Evolutionary conservation across 2,797 vertebrate genomes (phyloP), one percentile per base, ranked within the genome.

Genomic region (Tauraco hartlaubi): DNA sequence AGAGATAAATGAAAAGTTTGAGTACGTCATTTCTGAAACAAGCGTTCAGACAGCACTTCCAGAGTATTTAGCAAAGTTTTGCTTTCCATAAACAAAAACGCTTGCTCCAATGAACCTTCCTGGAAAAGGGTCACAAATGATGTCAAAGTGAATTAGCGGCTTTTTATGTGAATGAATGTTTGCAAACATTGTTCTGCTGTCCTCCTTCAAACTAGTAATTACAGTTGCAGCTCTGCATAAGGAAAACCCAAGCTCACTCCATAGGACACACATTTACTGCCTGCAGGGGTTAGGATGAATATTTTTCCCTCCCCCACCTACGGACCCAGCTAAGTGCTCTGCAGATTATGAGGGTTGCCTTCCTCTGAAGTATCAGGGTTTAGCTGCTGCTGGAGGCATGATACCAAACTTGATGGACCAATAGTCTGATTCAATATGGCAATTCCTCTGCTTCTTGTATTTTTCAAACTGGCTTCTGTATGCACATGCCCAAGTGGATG

Each of bases 401-500:
- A 94, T 89, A 95, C 90, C 58, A 78, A 94, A 94, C 81, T 68
- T 97, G 96, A 97, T 83, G 96, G 96, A 95, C 92, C 97, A 93
- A 90, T n/a, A 46, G 91, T 44, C 92, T 97, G 97, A 97, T 97
- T 96, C 90, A 80, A 84, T 90, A 94, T 95, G 96, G 97, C 97
- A 97, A 97, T 97, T 96, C 92, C 93, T 95, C 90, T 92, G 90
- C 68, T 85, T 6, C 84, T 93, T 64, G 80, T 95, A 64, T 77
- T 96, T 96, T 94, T 88, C 90, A 93, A 86, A 85, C 83, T 88
- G 88, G 90, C 94, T 96, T 71, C 77, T 91, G 74, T 68, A 69
- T 90, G 88, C 90, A 91, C 75, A 89, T 93, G 85, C 84, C 86
- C 76, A 81, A 90, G 89, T 2, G 22, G 18, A 89, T 96, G 93